phyloP scores from a whole-genome alignment of 2,888 invertebrate species.

The Pammene fasciana region DNA sequence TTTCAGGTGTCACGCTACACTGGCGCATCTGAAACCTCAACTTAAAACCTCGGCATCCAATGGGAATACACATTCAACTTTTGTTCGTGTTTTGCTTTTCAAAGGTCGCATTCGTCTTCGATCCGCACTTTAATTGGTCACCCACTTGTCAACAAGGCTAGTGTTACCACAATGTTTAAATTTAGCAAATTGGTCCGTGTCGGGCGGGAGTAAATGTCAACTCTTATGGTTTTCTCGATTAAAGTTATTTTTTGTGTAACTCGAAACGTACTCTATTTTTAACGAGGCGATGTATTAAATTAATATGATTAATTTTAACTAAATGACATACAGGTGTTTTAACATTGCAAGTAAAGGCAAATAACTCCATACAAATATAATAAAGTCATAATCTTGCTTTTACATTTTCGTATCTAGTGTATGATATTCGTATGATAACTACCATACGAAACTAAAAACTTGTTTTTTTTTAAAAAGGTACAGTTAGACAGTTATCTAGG shows the following conservation, averaged over 20 bases:
- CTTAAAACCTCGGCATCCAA: background rate
- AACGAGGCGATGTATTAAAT: too few relatives aligned
- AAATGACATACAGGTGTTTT: too few relatives aligned
- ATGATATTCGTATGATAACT: too few relatives aligned
- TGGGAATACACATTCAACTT: background rate
- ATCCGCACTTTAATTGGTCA: slow-evolving; percentile 20
- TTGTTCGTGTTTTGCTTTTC: background rate
- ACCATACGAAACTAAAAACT: too few relatives aligned
- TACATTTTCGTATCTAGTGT: too few relatives aligned
- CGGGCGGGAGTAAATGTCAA: slow-evolving; percentile 28
- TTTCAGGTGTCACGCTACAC: background rate
- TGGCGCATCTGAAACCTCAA: background rate
- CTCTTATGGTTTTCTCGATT: background rate
- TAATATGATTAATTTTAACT: too few relatives aligned
- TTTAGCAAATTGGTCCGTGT: slow-evolving; percentile 22
- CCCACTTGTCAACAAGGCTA: background rate
- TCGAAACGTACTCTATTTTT: too few relatives aligned
- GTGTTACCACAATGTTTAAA: background rate
- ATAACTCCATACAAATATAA: too few relatives aligned
- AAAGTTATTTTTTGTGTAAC: background rate
- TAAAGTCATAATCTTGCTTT: too few relatives aligned
- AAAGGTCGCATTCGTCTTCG: slow-evolving; percentile 7
- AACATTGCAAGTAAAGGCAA: too few relatives aligned
- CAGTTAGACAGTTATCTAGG: too few relatives aligned
- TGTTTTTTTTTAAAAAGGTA: too few relatives aligned